Evolutionary conservation across 2,888 invertebrate genomes (phyloP).

Genomic region (Vanessa cardui): DNA sequence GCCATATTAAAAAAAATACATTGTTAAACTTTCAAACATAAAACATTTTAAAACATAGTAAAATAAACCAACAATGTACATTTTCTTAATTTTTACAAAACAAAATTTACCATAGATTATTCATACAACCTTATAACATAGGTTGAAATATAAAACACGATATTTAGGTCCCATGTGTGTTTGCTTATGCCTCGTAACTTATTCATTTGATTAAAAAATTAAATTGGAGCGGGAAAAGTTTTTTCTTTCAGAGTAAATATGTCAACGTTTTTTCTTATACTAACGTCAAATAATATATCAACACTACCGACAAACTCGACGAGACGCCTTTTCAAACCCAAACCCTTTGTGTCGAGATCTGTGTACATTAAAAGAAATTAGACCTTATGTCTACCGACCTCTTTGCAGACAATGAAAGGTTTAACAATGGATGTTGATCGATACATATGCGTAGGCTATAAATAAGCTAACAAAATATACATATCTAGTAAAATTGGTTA

Average conservation of each 20-base stretch:
- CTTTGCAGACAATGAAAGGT: constrained; percentile 5
- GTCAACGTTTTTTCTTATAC: background rate
- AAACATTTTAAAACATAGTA: too few relatives aligned
- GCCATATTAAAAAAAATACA: too few relatives aligned
- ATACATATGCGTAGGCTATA: background rate
- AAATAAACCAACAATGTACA: too few relatives aligned
- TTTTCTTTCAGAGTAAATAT: too few relatives aligned
- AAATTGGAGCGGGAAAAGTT: too few relatives aligned
- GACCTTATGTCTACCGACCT: constrained; percentile 8
- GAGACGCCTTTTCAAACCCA: constrained; percentile 3
- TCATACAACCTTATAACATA: background rate
- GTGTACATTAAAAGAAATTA: constrained; percentile 8
- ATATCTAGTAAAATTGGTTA: too few relatives aligned
- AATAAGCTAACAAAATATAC: too few relatives aligned
- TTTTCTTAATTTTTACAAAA: too few relatives aligned
- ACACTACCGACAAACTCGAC: background rate
- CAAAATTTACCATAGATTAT: too few relatives aligned
- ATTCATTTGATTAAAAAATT: background rate
- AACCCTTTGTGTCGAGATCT: constrained; percentile 2
- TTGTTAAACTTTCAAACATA: too few relatives aligned
- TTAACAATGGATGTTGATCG: constrained; percentile 5
- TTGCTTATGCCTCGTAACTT: background rate
- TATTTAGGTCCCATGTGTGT: background rate
- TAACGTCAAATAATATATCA: background rate
- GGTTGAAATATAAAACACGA: background rate